Conservation (phyloP, 2,888 invertebrate genomes). For the Pherbina coryleti region DNA sequence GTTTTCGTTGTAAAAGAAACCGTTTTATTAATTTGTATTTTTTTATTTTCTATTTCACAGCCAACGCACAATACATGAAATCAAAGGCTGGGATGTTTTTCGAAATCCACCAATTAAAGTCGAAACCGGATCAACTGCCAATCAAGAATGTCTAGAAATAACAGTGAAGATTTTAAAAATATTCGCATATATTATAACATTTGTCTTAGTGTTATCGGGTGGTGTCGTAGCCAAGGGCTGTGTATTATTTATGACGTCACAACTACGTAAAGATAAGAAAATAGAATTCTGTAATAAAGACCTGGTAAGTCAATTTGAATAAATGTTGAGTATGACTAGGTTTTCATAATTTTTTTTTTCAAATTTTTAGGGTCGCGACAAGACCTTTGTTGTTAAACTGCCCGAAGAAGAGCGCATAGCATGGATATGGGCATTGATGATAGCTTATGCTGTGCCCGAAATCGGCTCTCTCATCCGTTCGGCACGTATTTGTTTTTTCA, state of each 20-base stretch:
- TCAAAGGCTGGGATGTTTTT: slow-evolving; percentile 98
- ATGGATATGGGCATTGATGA: slow-evolving; percentile 93
- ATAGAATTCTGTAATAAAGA: slow-evolving; percentile 87
- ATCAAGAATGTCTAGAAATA: slow-evolving; percentile 86
- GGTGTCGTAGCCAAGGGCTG: slow-evolving; percentile 91
- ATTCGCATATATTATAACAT: slow-evolving; percentile 86
- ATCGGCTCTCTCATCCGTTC: slow-evolving; percentile 87
- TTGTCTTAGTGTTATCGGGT: slow-evolving; percentile 84
- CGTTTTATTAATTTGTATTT: neutral
- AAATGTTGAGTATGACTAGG: neutral
- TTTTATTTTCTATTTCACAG: slow-evolving; percentile 67
- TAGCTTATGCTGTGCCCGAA: slow-evolving; percentile 91
- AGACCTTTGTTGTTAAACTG: slow-evolving; percentile 84
- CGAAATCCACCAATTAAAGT: slow-evolving; percentile 90
- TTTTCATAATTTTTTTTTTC: slow-evolving; percentile 26
- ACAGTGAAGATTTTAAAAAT: slow-evolving; percentile 88
- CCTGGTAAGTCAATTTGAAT: slow-evolving; percentile 74
- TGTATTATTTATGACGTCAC: slow-evolving; percentile 92
- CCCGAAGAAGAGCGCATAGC: slow-evolving; percentile 89
- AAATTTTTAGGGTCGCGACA: slow-evolving; percentile 79
- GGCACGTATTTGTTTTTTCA: slow-evolving; percentile 90
- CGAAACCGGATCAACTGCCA: slow-evolving; percentile 90
- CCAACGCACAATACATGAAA: slow-evolving; percentile 86
- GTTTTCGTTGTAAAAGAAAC: too few species aligned
- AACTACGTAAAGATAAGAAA: slow-evolving; percentile 81